Base-by-base conservation (phyloP, 2,113 vertebrate genomes). In the Mixornis gularis region DNA sequence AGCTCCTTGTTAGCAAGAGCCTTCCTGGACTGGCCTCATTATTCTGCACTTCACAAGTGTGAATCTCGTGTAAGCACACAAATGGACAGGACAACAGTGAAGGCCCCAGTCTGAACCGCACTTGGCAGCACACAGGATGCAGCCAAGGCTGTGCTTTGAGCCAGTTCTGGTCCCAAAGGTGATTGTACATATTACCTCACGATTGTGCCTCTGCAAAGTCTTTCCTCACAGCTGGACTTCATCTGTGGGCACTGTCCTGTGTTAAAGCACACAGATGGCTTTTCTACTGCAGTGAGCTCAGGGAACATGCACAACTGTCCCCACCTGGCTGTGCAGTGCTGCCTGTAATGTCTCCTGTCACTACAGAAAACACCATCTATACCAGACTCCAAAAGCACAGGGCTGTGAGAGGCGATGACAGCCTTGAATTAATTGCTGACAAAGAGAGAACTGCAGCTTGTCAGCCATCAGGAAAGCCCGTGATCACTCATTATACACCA, bases 341-440 rank as follows among this genome's bases (percentile, higher is more conserved):
- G 46, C 21, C 65, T 3, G 0, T 9, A 43, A 76, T 4, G 17
- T 51, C 60, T 70, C 79, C 68, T 58, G 19, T 48, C 64, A 22
- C 83, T 38, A 34, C 5, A 74, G 64, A 73, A 86, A 66, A 89
- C 36, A 21, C 27, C 13, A 38, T 77, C 71, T 82, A 72, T 26
- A 21, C 53, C 55, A 65, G 38, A 5, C 38, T 87, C 81, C 34
- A 17, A 34, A 76, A 87, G 62, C 9, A 62, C 91, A 92, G 92
- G n/a, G n/a, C n/a, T n/a, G n/a, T n/a, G n/a, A n/a, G n/a, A n/a
- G n/a, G n/a, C n/a, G n/a, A n/a, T n/a, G n/a, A n/a, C n/a, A n/a
- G n/a, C n/a, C n/a, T 89, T 74, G 86, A 94, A 93, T 92, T 91
- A 92, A 92, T 70, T 85, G 77, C 81, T 64, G 78, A 77, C 59